Evolutionary conservation across 2,797 vertebrate species (phyloP), one percentile per base, ranked within the genome.

Genomic region (Microctenopoma steveboyesi): DNA sequence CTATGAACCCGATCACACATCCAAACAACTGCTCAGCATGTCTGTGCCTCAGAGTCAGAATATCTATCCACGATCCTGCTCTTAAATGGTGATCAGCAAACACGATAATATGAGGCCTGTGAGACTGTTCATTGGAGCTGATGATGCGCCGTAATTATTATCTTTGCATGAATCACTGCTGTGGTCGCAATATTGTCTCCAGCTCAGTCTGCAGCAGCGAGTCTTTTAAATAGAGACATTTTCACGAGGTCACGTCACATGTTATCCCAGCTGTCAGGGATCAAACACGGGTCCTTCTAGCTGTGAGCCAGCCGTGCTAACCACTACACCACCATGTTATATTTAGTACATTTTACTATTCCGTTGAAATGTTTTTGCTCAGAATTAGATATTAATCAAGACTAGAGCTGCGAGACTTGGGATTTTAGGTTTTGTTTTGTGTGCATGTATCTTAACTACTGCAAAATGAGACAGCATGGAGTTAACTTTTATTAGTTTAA

Each of bases 131-230:
- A 30, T 72, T 57, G 1, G 30, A 15, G 46, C 8, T 53, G 71
- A 58, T 66, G 63, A 67, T 72, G 1, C 50, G 48, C 54, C 56
- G 52, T 73, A 65, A 74, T 65, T 60, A 63, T 75, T 72, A 46
- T 59, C 67, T 64, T 55, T 57, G 51, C 37, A 47, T 14, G 37
- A 13, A 65, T 79, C 40, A 76, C 1, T 54, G 64, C 53, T 25
- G 12, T 13, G 45, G 39, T 59, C 0, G 16, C 67, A 14, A 3
- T 35, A 35, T 8, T 72, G 47, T 39, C 12, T 4, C 1, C n/a
- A 47, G 53, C 64, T 63, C 33, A n/a, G 48, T 16, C 10, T 42
- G 49, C 62, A 51, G 39, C 49, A 30, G 52, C 7, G 64, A 30
- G 61, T 58, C 51, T 39, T 64, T 49, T 33, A 66, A 64, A 49